Evolutionary conservation across 1,140 invertebrate genomes (phyloP).

Genomic region (Acromyrmex heyeri): DNA sequence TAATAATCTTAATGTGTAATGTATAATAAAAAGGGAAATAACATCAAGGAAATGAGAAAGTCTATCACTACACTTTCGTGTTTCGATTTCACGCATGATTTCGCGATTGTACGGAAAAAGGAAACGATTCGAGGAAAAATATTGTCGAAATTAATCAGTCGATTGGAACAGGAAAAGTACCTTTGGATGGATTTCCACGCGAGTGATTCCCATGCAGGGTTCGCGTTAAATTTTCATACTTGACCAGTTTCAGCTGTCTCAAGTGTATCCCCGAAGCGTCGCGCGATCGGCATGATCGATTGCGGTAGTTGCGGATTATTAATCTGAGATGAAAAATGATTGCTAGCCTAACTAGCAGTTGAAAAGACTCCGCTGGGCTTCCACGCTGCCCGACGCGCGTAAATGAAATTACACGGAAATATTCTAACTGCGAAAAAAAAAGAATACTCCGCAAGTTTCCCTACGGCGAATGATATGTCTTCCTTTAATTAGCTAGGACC

Average conservation of each 20-base stretch:
- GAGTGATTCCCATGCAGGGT: constrained; percentile 12
- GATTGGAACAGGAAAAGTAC: constrained; percentile 25
- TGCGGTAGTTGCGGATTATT: constrained; percentile 51
- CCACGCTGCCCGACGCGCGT: not conserved
- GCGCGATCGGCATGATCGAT: constrained; percentile 40
- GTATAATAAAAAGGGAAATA: not conserved
- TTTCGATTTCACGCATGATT: constrained; percentile 15
- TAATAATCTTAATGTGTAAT: not conserved
- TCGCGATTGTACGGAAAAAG: not conserved
- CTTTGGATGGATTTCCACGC: constrained; percentile 34
- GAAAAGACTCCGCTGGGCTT: constrained; percentile 28
- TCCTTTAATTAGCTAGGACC: constrained; percentile 51
- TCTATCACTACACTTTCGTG: too few relatives aligned
- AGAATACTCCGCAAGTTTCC: constrained; percentile 6
- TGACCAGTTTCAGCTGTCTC: constrained; percentile 30
- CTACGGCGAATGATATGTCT: constrained; percentile 33
- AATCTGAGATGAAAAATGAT: constrained; percentile 52
- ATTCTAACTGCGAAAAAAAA: constrained; percentile 5
- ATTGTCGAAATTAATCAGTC: constrained; percentile 52
- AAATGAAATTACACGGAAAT: constrained; percentile 56
- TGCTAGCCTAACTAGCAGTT: constrained; percentile 17
- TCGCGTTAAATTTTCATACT: constrained; percentile 49
- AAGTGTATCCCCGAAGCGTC: constrained; percentile 25
- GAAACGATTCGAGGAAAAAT: not conserved
- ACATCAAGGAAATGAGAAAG: not conserved